Conservation (phyloP, 2,113 vertebrate genomes). For the Nerophis ophidion region DNA sequence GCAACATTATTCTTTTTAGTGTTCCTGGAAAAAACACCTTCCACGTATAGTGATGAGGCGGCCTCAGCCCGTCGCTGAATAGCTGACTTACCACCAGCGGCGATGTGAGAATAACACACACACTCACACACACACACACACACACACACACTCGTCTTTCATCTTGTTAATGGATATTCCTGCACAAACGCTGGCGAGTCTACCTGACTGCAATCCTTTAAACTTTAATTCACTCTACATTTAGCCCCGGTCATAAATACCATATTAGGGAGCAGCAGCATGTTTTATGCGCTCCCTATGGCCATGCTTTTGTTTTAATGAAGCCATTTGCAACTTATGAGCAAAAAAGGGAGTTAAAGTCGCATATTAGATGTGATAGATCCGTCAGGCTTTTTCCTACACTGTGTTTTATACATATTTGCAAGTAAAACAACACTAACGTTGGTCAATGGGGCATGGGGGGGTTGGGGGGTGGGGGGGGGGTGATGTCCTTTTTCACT, state of each 20-base stretch:
- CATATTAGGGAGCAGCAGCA: conserved; percentile 91
- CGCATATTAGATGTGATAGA: conserved; percentile 86
- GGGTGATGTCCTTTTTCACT: conserved; percentile 25
- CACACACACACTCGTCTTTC: conserved; percentile 71
- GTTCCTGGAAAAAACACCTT: not conserved
- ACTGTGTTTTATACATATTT: conserved; percentile 89
- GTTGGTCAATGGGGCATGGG: conserved; percentile 64
- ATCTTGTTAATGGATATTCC: conserved; percentile 94
- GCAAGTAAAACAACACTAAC: conserved; percentile 76
- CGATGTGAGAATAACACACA: conserved; percentile 68
- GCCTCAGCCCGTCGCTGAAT: conserved; percentile 69
- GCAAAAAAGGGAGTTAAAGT: conserved; percentile 75
- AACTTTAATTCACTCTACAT: conserved; percentile 99
- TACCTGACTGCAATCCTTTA: conserved; percentile 98
- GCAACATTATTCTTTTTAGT: not conserved
- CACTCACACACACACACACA: conserved; percentile 25
- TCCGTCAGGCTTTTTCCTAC: conserved; percentile 93
- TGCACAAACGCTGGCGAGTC: conserved; percentile 81
- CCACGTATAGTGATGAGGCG: conserved; percentile 58
- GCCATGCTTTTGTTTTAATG: conserved; percentile 99
- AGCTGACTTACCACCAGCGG: conserved; percentile 58
- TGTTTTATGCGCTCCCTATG: conserved; percentile 88
- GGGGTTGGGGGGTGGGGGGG: conserved; percentile 22
- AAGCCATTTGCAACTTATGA: conserved; percentile 98
- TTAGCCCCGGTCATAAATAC: conserved; percentile 96